Base-by-base conservation (phyloP, 92 coral and sea anemone genomes). In the Palythoa grandiflora region DNA sequence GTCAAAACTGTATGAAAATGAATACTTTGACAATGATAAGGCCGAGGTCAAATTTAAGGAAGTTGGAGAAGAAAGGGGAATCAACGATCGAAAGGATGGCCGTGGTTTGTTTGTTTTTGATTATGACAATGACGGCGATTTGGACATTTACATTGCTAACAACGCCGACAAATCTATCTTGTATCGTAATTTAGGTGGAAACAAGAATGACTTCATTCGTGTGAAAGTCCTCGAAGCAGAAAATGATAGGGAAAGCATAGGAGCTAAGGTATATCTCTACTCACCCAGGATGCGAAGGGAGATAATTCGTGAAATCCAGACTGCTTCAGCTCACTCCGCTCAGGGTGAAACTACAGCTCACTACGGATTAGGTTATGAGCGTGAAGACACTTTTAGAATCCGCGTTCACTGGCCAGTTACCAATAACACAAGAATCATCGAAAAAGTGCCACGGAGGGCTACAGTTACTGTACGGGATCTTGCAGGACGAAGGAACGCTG, bases 401-500 rank as follows among this genome's bases (percentile, higher is more conserved):
- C 94, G 99, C 3, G 93, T 97, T 19, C 80, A 92, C 84, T 97
- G 99, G 99, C 99, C 99, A 15, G 95, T 89, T 36, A 97, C 98
- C 14, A 97, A 97, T 94, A 97, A 95, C 84, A 97, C 99, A 17
- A 93, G 99, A 61, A 90, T 97, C 71, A 94, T 97, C 52, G 84
- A 95, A 52, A 90, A 94, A 86, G 99, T 97, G 57, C 91, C 94
- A 17, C 91, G 99, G 51, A 89, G 99, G 87, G 84, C 96, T 53
- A 76, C 92, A 38, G 48, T 97, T 44, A 92, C 93, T 2, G 98
- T 95, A 1, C 98, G 96, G 40, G 99, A 97, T 57, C 87, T 97
- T 16, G 74, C 89, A 61, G 95, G 98, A 6, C 93, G 91, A 77
- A 85, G 96, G 75, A 93, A 96, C 89, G 92, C 96, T 52, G 83